Evolutionary conservation across 1,140 invertebrate genomes (phyloP), one percentile per base, ranked within the genome.

Genomic region (Mamestra configurata): DNA sequence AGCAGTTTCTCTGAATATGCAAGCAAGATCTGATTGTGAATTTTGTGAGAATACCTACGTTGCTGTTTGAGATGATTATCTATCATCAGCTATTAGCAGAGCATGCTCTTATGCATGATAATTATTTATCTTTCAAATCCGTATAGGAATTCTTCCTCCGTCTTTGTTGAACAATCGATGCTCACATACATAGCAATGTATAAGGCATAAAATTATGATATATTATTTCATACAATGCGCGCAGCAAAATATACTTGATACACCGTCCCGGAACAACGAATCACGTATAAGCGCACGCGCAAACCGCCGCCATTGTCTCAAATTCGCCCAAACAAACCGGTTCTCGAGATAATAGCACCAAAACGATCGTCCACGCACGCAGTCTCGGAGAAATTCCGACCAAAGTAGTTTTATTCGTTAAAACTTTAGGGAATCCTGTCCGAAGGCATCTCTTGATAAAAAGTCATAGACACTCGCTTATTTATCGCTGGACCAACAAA

Each of bases 301-400:
- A 80, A 80, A 79, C 80, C 68, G 79, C 61, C 59, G 77, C 86
- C 82, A 91, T 90, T 91, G 89, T 92, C 83, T 90, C 78, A 89
- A 89, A 90, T 88, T 88, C 85, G 82, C 81, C 82, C 82, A 87
- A 87, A 86, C 68, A 82, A 89, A 92, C 91, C 91, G 88, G 90
- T 92, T 86, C 75, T 78, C 43, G 57, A 88, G 86, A 89, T 92
- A 91, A 90, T 90, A 84, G 83, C 81, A 84, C 84, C 82, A 86
- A 92, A 91, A 89, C 79, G 55, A 61, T 57, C 72, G 72, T 84
- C 88, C 88, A 89, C 85, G 86, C 88, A 76, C 40, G 85, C 87
- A 78, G 82, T 84, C 82, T 84, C 57, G 85, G 86, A 89, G 85
- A 87, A 91, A 91, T 90, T 91, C 89, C 90, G 82, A 61, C 78